Base-by-base conservation (phyloP, 1,140 invertebrate species). In the Drosophila lowei region DNA sequence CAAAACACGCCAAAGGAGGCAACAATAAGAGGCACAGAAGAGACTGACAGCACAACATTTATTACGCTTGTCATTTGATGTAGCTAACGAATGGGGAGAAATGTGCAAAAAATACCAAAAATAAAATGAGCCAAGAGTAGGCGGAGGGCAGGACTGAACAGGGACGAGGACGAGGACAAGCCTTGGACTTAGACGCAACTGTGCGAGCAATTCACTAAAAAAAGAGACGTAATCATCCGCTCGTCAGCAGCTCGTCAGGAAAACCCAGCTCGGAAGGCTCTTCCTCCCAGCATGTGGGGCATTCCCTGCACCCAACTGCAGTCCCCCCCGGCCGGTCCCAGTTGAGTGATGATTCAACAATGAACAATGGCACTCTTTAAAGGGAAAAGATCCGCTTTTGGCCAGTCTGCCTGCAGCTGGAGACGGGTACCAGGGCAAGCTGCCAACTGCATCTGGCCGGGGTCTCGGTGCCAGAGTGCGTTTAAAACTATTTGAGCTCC, bases 1-100 rank as follows among this genome's bases (percentile, higher is more conserved):
- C 60, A 65, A 56, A 76, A 84, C 81, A 81, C 81, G 73, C 74
- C 77, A 72, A 64, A 68, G 63, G 72, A 81, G 75, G 78, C 71
- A 83, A 86, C 70, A 78, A 86, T 77, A 78, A 78, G 70, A 71
- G 80, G 73, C 52, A 77, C 59, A 70, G 42, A 70, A 41, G 47
- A 56, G 52, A 71, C 71, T 88, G 83, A 88, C 83, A 88, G 84
- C 83, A 79, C 75, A 88, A 80, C 83, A 88, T 88, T 88, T 88
- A 88, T 88, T 88, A 88, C 79, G 83, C 83, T 88, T 88, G 83
- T 88, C 83, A 88, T 88, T 88, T 72, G 43, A 71, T 77, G 73
- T 70, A 54, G 64, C 72, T 54, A 67, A 59, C n/a, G 38, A 30
- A 59, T 46, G 11, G 18, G 23, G 52, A 44, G 41, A 68, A 72